Base-by-base conservation (phyloP, 2,888 invertebrate genomes). In the Noctua pronuba region DNA sequence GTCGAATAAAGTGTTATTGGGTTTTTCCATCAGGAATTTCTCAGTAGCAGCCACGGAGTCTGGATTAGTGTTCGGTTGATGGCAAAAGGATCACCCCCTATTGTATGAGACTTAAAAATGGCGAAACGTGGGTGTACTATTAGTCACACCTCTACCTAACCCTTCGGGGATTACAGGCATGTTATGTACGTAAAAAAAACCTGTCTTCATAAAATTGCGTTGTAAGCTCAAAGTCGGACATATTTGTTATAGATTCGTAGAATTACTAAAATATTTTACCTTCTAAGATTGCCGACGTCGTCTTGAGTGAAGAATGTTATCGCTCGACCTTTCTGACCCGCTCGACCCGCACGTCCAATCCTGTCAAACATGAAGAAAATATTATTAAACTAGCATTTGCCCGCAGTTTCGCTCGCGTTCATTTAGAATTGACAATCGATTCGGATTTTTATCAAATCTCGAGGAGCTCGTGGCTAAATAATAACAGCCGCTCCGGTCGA, bases 241-340 rank as follows among this genome's bases (percentile, higher is more conserved):
- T 44, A 0, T 2, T 44, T 44, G 13, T 13, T 44, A 44, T 13
- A 11, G 44, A 44, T 44, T 16, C 6, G 28, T 28, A 52, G 31
- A n/a, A 35, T 35, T 31, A 24, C 24, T 6, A n/a, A 21, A 60
- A 41, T 16, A 58, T 28, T 72, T 95, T 95, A 98, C 98, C 98
- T 98, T 92, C 99, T 97, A 13, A 99, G 97, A 95, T 99, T 98
- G 11, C 97, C 97, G n/a, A 98, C 97, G 94, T 99, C 99, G 52
- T 98, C 97, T 91, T 98, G 98, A 0, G 99, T 99, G 94, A 99
- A 99, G 95, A 99, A 99, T 0, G 99, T 99, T 67, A 99, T 97
- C 0, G 99, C 99, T 91, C 97, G 97, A 2, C 99, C 99, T 67
- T 94, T 97, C 80, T 98, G 97, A 0, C 99, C 99, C 3, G 99